Evolutionary conservation across 1,140 invertebrate genomes (phyloP).

Genomic region (Augochlora pura): DNA sequence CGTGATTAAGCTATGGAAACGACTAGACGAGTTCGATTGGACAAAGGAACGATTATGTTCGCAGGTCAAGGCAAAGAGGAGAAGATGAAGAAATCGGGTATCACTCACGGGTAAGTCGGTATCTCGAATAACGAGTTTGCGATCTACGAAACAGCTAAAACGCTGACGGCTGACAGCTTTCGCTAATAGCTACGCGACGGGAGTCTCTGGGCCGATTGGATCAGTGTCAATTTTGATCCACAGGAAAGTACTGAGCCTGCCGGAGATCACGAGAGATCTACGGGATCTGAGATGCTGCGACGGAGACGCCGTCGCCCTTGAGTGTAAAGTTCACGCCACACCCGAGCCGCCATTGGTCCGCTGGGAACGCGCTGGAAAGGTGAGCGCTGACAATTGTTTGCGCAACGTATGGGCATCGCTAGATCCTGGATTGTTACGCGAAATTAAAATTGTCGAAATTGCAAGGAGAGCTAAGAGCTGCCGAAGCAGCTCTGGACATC

Average conservation of each 20-base stretch:
- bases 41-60: slow-evolving; percentile 7
- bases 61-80: slow-evolving; percentile 78
- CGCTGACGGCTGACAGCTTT: no score
- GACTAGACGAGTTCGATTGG: background rate
- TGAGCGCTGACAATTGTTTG: slow-evolving; percentile 66
- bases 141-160: background rate
- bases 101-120: slow-evolving; percentile 76
- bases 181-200: background rate
- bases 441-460: no score
- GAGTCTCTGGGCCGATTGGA: background rate
- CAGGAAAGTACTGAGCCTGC: slow-evolving; percentile 88
- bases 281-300: slow-evolving; percentile 90
- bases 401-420: background rate
- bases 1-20: no score
- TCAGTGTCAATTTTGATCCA: background rate
- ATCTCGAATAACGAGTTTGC: background rate
- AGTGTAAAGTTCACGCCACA: slow-evolving; percentile 86
- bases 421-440: no score
- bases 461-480: no score
- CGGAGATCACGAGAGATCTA: slow-evolving; percentile 85
- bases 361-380: slow-evolving; percentile 91
- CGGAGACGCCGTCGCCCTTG: slow-evolving; percentile 88
- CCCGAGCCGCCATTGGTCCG: slow-evolving; percentile 84
- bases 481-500: no score
- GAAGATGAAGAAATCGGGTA: slow-evolving; percentile 73